phyloP scores from a whole-genome alignment of 1,140 invertebrate species.

The Melipona quadrifasciata region DNA sequence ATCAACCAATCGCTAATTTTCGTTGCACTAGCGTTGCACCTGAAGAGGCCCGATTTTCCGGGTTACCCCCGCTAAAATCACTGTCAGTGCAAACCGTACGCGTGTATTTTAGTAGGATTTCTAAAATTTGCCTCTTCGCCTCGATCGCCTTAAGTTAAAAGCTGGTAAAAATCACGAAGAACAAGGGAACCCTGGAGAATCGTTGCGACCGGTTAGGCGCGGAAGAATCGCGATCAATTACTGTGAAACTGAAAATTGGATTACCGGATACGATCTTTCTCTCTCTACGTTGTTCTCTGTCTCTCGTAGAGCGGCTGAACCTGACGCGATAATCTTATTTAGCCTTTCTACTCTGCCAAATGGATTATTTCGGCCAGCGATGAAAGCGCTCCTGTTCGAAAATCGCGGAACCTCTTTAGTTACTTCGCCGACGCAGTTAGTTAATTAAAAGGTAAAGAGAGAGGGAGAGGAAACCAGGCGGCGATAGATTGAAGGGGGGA shows the following conservation, averaged over 20 bases:
- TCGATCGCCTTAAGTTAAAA: not conserved
- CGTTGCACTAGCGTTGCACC: too few relatives aligned
- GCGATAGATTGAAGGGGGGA: not conserved
- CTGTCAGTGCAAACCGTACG: too few relatives aligned
- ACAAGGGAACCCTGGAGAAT: not conserved
- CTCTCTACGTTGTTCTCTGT: not conserved
- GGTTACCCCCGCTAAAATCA: too few relatives aligned
- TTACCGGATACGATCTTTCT: not conserved
- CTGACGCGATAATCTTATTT: slow-evolving; percentile 62
- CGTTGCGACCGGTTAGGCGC: not conserved
- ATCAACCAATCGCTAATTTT: too few relatives aligned
- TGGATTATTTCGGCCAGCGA: slow-evolving; percentile 57
- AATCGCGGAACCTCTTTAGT: slow-evolving; percentile 56
- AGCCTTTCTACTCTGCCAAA: slow-evolving; percentile 40
- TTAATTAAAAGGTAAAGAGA: slow-evolving; percentile 66
- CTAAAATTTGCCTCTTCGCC: not conserved
- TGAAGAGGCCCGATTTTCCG: too few relatives aligned
- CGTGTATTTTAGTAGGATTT: too few relatives aligned
- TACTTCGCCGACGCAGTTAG: slow-evolving; percentile 55
- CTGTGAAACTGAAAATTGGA: not conserved
- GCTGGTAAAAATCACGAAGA: not conserved
- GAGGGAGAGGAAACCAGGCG: not conserved
- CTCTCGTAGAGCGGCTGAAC: not conserved
- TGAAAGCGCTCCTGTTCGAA: slow-evolving; percentile 42
- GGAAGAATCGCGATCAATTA: not conserved